A percentile compares a stretch with the other conserved stretches of the same genome.
These are phyloP conservation scores for Drosophila lowei DNA, from an alignment of 1,140 invertebrate species.

Conservation along the genomic window DNA sequence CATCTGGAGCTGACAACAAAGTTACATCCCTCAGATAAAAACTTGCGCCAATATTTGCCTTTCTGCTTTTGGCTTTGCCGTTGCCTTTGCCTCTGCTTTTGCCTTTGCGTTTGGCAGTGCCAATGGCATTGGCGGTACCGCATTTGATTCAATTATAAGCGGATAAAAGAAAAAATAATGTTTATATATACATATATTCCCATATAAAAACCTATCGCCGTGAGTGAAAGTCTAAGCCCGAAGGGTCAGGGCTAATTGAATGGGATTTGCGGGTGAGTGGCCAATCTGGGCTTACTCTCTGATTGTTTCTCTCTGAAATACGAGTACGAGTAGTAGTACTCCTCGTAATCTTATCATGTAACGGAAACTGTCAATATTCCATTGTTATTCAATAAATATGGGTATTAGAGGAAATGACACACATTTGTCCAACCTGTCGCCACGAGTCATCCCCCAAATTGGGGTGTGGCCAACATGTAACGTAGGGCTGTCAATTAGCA, in stretches of 20 bases:
- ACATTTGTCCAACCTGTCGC: slow-evolving; percentile 25
- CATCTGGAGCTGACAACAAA: slow-evolving; percentile 37
- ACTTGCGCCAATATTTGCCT: slow-evolving; percentile 68
- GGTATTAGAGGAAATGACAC: slow-evolving; percentile 36
- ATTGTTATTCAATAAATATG: slow-evolving; percentile 17
- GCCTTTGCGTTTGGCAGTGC: slow-evolving; percentile 18
- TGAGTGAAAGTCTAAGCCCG: slow-evolving; percentile 22
- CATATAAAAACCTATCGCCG: slow-evolving; percentile 39
- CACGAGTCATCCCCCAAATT: neutral
- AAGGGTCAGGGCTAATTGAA: slow-evolving; percentile 61
- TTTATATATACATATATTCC: slow-evolving; percentile 19
- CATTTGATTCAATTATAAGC: slow-evolving; percentile 76
- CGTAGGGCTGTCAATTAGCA: slow-evolving; percentile 45
- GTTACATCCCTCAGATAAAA: slow-evolving; percentile 66
- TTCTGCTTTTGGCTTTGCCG: slow-evolving; percentile 46
- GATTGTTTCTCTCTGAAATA: slow-evolving; percentile 28
- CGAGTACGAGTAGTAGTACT: neutral
- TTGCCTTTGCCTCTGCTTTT: slow-evolving; percentile 24
- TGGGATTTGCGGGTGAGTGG: slow-evolving; percentile 44
- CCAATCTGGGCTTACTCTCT: slow-evolving; percentile 33
- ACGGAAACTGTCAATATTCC: slow-evolving; percentile 42
- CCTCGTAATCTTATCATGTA: slow-evolving; percentile 57
- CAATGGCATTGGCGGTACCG: slow-evolving; percentile 33
- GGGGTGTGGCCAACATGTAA: slow-evolving; percentile 9
- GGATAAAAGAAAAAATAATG: slow-evolving; percentile 49